A percentile compares a stretch with the other conserved stretches of the same genome.
Evolutionary conservation across 1,140 invertebrate genomes (phyloP).

Genomic region (Octopus sinensis): DNA sequence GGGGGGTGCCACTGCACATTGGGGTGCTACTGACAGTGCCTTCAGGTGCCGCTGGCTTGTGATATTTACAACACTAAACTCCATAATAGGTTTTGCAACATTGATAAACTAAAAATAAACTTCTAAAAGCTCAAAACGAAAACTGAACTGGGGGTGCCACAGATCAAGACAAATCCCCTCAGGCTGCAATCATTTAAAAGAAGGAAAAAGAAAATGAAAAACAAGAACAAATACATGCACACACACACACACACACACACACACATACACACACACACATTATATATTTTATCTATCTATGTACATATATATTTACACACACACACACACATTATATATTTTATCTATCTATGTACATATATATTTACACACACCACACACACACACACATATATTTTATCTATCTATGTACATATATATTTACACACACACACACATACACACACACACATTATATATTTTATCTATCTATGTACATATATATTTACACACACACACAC

Average conservation of each 20-base stretch:
- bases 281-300: no score
- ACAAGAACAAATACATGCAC: not conserved
- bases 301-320: not conserved
- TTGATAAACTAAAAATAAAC: no score
- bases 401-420: not conserved
- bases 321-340: not conserved
- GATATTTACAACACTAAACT: no score
- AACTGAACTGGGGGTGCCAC: no score
- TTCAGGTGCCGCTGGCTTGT: no score
- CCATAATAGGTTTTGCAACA: no score
- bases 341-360: not conserved
- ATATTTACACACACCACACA: not conserved
- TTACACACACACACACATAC: not conserved
- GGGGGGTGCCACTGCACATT: no score
- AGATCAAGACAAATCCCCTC: no score
- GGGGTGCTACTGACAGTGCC: no score
- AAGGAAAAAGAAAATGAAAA: not conserved
- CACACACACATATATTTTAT: not conserved
- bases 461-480: not conserved
- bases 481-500: not conserved
- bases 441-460: not conserved
- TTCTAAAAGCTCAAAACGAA: no score
- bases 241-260: not conserved
- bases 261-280: not conserved
- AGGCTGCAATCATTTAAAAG: not conserved